Conservation (phyloP, 2,888 invertebrate species). For the Barypeithes pellucidus region DNA sequence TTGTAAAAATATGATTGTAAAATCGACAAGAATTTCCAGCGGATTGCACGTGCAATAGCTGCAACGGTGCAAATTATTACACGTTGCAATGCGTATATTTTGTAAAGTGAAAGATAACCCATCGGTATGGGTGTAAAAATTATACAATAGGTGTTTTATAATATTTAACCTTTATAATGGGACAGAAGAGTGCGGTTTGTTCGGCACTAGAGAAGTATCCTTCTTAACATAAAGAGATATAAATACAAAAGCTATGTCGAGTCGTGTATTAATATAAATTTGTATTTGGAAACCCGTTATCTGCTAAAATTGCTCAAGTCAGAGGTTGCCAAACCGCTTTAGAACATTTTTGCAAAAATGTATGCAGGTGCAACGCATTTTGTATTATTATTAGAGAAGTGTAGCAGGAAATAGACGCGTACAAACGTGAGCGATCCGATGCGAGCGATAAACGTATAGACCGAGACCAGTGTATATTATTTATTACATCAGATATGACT, state of each 20-base stretch:
- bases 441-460: neutral
- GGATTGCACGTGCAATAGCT: slow-evolving; percentile 45
- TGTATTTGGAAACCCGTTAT: slow-evolving; percentile 31
- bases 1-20: slow-evolving; percentile 47
- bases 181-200: too few relatives aligned
- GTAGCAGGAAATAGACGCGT: too few relatives aligned
- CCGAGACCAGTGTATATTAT: too few relatives aligned
- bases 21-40: slow-evolving; percentile 39
- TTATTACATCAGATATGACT: too few relatives aligned
- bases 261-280: slow-evolving; percentile 37
- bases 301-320: slow-evolving; percentile 28
- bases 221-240: too few relatives aligned
- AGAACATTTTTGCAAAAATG: slow-evolving; percentile 27
- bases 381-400: slow-evolving; percentile 11
- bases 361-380: slow-evolving; percentile 36
- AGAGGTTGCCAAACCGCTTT: slow-evolving; percentile 17
- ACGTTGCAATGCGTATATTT: slow-evolving; percentile 38
- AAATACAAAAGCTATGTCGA: too few relatives aligned
- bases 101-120: slow-evolving; percentile 43
- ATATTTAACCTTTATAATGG: slow-evolving; percentile 31
- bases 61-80: slow-evolving; percentile 43
- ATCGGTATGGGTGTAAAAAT: slow-evolving; percentile 35
- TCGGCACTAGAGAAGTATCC: too few relatives aligned
- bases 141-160: slow-evolving; percentile 44
- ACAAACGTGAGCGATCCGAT: too few relatives aligned